Percentiles rank a stretch among this genome's conserved stretches.
Evolutionary conservation across 2,113 vertebrate genomes (phyloP).

Genomic region (Brachyhypopomus occidentalis): DNA sequence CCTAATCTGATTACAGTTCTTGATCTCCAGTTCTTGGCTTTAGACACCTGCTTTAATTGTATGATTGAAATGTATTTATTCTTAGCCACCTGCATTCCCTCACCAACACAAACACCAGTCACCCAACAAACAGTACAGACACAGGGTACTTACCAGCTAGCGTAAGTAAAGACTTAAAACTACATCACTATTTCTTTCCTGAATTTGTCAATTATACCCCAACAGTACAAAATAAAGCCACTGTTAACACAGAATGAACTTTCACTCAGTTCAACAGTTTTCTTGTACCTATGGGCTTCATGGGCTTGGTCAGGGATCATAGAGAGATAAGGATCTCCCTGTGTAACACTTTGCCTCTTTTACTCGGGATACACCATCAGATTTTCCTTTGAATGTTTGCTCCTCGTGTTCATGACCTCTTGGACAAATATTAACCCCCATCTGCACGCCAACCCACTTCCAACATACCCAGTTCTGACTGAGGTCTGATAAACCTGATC

Average conservation of each 20-base stretch:
- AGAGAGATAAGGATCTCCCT: slow-evolving; percentile 12
- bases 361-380: not conserved
- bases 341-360: slow-evolving; percentile 25
- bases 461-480: not conserved
- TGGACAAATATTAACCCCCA: slow-evolving; percentile 28
- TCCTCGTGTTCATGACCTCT: slow-evolving; percentile 2
- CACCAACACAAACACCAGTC: too few relatives aligned
- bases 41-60: not conserved
- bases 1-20: not conserved
- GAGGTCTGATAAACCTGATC: not conserved
- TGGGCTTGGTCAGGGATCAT: not conserved
- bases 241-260: not conserved
- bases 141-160: too few relatives aligned
- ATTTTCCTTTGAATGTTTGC: slow-evolving; percentile 19
- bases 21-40: not conserved
- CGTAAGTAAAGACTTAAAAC: not conserved
- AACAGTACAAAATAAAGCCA: not conserved
- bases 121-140: too few relatives aligned
- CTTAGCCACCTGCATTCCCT: too few relatives aligned
- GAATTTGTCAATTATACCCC: not conserved
- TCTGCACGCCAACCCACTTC: not conserved
- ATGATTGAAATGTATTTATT: not conserved
- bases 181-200: not conserved
- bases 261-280: not conserved
- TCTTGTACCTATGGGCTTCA: not conserved